phyloP scores from a whole-genome alignment of 2,113 vertebrate species.

The Xiphophorus couchianus region DNA sequence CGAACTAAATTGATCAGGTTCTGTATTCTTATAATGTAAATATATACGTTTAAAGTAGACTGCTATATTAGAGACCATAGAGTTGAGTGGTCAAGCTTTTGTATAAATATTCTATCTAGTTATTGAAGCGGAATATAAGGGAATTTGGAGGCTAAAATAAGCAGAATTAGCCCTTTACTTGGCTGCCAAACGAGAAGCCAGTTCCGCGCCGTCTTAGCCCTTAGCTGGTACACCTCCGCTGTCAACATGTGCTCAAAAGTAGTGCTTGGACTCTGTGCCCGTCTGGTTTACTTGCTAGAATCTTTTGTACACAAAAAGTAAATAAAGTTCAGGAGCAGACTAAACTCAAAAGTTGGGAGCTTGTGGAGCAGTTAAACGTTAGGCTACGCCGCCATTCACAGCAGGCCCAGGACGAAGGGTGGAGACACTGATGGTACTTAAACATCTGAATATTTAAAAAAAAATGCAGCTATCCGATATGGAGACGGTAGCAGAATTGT shows the following conservation, averaged over 20 bases:
- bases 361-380: not conserved
- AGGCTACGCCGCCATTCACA: not conserved
- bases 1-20: not conserved
- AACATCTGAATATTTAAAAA: not conserved
- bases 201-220: not conserved
- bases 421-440: not conserved
- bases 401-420: not conserved
- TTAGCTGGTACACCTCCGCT: no score
- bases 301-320: no score
- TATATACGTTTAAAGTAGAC: no score
- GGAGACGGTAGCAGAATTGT: not conserved
- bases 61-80: no score
- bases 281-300: not conserved
- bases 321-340: not conserved
- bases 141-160: not conserved
- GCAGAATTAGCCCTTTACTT: not conserved
- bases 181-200: not conserved
- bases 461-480: not conserved
- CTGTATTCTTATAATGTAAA: no score
- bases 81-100: not conserved
- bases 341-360: not conserved
- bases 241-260: not conserved
- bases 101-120: not conserved
- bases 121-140: not conserved
- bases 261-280: not conserved